phyloP scores from a whole-genome alignment of 2,797 vertebrate species.

The Columba guinea region DNA sequence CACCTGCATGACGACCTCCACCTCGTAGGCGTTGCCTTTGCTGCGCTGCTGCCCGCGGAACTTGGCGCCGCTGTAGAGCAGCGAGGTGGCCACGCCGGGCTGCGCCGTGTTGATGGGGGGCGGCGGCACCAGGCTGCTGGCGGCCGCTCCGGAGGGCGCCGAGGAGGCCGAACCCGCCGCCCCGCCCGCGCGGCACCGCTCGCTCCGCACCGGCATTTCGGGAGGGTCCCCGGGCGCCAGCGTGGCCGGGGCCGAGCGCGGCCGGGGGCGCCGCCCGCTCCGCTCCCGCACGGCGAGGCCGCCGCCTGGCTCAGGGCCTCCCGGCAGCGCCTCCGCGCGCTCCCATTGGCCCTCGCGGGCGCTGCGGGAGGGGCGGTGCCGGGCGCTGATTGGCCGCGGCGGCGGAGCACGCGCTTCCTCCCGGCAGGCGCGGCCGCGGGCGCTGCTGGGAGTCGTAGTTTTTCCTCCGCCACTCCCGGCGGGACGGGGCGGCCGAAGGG shows the following conservation, averaged over 20 bases:
- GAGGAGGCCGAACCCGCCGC: slow-evolving; percentile 43
- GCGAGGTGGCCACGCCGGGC: slow-evolving; percentile 90
- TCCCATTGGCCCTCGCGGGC: slow-evolving; percentile 31
- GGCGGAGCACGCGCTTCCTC: neutral
- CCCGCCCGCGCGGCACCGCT: slow-evolving; percentile 73
- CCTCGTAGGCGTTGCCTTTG: slow-evolving; percentile 97
- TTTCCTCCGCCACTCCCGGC: fast-evolving
- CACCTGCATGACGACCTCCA: slow-evolving; percentile 97
- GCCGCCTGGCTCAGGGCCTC: slow-evolving; percentile 6
- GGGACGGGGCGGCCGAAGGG: neutral
- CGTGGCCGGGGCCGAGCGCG: slow-evolving; percentile 68
- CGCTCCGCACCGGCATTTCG: slow-evolving; percentile 90
- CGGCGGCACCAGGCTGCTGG: slow-evolving; percentile 88
- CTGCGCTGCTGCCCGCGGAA: slow-evolving; percentile 97
- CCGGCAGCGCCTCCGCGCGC: neutral
- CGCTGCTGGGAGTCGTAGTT: neutral
- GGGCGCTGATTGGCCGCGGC: fast-evolving
- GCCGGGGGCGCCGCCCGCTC: slow-evolving; percentile 43
- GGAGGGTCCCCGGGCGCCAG: slow-evolving; percentile 79
- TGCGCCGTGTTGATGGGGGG: slow-evolving; percentile 96
- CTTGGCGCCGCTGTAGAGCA: slow-evolving; percentile 95
- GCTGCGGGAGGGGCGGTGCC: neutral
- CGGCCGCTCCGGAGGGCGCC: slow-evolving; percentile 77
- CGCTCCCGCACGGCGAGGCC: neutral
- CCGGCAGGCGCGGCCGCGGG: neutral